Percentiles rank a stretch among this genome's conserved stretches.
Evolutionary conservation across 2,888 invertebrate species (phyloP).

Genomic region (Diloba caeruleocephala): DNA sequence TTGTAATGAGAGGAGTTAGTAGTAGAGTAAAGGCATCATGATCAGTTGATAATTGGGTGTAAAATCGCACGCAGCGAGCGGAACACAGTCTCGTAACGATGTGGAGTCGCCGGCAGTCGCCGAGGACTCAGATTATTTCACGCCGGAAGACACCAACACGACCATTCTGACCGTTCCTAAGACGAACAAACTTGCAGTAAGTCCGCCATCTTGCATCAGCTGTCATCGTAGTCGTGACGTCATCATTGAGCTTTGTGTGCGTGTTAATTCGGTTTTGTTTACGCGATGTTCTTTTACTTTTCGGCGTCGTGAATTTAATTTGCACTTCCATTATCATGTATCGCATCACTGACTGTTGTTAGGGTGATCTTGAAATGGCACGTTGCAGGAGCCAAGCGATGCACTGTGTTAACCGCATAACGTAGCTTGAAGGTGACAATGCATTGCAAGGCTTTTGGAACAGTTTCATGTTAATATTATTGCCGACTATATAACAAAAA

Average conservation of each 20-base stretch:
- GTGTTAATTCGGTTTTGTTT: constrained; percentile 59
- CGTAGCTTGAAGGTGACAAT: constrained; percentile 28
- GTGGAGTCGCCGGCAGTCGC: constrained; percentile 86
- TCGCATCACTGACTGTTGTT: constrained; percentile 48
- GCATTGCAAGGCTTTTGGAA: constrained; percentile 46
- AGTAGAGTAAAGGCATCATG: constrained; percentile 23
- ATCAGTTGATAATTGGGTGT: constrained; percentile 52
- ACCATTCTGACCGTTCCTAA: constrained; percentile 91
- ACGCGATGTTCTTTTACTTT: constrained; percentile 56
- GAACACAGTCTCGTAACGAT: constrained; percentile 64
- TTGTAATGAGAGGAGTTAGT: constrained; percentile 2
- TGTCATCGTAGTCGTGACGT: constrained; percentile 55
- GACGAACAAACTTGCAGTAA: constrained; percentile 72
- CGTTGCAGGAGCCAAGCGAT: constrained; percentile 42
- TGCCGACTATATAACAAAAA: not conserved
- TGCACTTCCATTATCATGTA: constrained; percentile 70
- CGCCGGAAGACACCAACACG: constrained; percentile 93
- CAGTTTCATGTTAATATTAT: constrained; percentile 27
- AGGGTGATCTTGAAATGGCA: constrained; percentile 36
- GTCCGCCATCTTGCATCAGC: constrained; percentile 62
- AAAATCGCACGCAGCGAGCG: constrained; percentile 62
- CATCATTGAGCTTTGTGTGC: constrained; percentile 57
- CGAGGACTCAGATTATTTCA: constrained; percentile 94
- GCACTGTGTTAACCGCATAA: constrained; percentile 43
- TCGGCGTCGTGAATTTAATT: constrained; percentile 70